Evolutionary conservation across 2,797 vertebrate genomes (phyloP), one percentile per base, ranked within the genome.

Genomic region (Syndactyla subalaris): DNA sequence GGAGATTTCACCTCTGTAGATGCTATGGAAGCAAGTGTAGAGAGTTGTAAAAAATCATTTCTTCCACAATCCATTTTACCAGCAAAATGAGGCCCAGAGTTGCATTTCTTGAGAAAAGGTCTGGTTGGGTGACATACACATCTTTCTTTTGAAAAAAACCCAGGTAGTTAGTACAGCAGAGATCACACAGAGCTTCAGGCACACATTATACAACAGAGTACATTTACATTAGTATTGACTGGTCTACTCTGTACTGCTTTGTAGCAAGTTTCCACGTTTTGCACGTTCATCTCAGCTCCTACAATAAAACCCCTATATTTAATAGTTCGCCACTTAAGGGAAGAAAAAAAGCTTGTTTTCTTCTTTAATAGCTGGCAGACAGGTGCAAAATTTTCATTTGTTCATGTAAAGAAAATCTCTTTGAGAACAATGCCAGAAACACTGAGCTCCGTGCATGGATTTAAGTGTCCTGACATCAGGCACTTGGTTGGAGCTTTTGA

Each of bases 381-480:
- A 45, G 30, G 16, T 84, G 34, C 27, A 74, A 74, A 46, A 20
- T 52, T 71, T 52, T 29, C 22, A 26, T 36, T 72, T 75, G 49
- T 61, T 68, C 23, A 36, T 21, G 57, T 17, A 18, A 76, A 70
- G 23, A 76, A 48, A 49, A 59, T 18, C 4, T 49, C 23, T 74
- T 30, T 7, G 16, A 80, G 38, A 85, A 48, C 9, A 85, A 18
- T 21, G 24, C 45, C 67, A 80, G 65, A 71, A 82, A 54, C 30
- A 30, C 24, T 16, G n/a, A 74, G 22, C 7, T 9, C 16, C 30
- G 1, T 7, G 29, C 15, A 34, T 0, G 0, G 30, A 61, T 76
- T 78, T 45, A 57, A 79, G 39, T 21, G 12, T 43, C 39, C 39
- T 59, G 51, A 43, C 43, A 68, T 62, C 3, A 62, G 27, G 41